phyloP scores from a whole-genome alignment of 2,888 invertebrate species.

The Orthonevra nobilis region DNA sequence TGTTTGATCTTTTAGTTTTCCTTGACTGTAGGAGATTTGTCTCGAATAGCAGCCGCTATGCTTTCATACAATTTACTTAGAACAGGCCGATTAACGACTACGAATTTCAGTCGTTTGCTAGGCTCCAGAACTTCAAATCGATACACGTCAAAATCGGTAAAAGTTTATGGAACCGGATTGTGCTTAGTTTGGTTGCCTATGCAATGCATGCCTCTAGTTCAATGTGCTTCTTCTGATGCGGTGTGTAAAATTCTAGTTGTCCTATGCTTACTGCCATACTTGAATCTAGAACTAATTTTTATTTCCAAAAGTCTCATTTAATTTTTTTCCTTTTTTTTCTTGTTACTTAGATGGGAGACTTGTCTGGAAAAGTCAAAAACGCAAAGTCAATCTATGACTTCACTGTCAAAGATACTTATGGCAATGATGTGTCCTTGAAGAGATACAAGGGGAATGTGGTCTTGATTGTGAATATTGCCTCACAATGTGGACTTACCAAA shows the following conservation, averaged over 20 bases:
- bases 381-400: conserved; percentile 87
- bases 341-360: conserved; percentile 74
- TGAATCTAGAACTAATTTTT: neutral
- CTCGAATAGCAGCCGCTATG: conserved; percentile 72
- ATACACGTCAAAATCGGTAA: conserved; percentile 7
- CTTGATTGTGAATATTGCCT: conserved; percentile 92
- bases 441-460: conserved; percentile 86
- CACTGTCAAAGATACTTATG: conserved; percentile 87
- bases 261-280: conserved; percentile 11
- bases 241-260: conserved; percentile 48
- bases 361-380: conserved; percentile 77
- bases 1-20: too few species aligned
- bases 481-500: conserved; percentile 89
- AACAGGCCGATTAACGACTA: conserved; percentile 63
- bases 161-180: conserved; percentile 16
- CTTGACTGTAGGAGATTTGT: too few species aligned
- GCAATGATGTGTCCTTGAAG: conserved; percentile 85
- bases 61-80: conserved; percentile 70
- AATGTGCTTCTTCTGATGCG: conserved; percentile 53
- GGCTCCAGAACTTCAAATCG: conserved; percentile 32
- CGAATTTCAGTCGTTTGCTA: conserved; percentile 47
- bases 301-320: neutral
- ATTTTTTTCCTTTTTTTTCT: neutral
- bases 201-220: conserved; percentile 39
- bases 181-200: conserved; percentile 57